Conservation (phyloP, 2,888 invertebrate species). For the Tenthredo distinguenda region DNA sequence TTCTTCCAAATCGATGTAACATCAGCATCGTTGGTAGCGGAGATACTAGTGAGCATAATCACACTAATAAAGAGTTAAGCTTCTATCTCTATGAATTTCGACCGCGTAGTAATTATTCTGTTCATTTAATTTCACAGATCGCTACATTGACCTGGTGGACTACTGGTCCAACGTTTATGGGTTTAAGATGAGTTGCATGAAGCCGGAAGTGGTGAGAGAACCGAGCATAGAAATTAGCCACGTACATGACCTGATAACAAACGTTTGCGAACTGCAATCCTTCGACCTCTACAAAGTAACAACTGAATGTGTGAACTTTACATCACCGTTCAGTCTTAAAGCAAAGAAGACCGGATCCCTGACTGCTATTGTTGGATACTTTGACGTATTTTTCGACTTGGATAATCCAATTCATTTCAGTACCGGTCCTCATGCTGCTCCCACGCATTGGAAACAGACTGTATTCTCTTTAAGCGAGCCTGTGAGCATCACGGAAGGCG, state of each 20-base stretch:
- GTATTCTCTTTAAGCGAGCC: conserved; percentile 91
- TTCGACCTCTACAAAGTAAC: conserved; percentile 89
- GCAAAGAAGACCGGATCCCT: conserved; percentile 84
- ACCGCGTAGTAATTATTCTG: not conserved
- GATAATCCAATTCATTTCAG: conserved; percentile 85
- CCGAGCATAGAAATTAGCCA: conserved; percentile 84
- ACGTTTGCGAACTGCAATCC: conserved; percentile 71
- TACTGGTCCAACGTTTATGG: conserved; percentile 98
- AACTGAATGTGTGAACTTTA: conserved; percentile 86
- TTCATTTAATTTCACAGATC: conserved; percentile 75
- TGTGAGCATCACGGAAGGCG: conserved; percentile 85
- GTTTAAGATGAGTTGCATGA: conserved; percentile 95
- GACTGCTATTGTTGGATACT: conserved; percentile 93
- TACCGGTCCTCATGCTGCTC: conserved; percentile 87
- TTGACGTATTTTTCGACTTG: conserved; percentile 90
- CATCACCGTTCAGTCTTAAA: conserved; percentile 84
- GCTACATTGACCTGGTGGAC: conserved; percentile 86
- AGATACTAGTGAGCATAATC: conserved; percentile 81
- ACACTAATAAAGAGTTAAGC: conserved; percentile 15
- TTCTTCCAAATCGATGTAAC: conserved; percentile 92
- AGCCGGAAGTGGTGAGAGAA: conserved; percentile 89
- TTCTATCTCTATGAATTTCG: not conserved
- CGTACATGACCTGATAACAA: conserved; percentile 72
- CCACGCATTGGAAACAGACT: conserved; percentile 98
- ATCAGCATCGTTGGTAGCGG: conserved; percentile 90